phyloP scores from a whole-genome alignment of 1,140 invertebrate species.

The Drosophila parabipectinata region DNA sequence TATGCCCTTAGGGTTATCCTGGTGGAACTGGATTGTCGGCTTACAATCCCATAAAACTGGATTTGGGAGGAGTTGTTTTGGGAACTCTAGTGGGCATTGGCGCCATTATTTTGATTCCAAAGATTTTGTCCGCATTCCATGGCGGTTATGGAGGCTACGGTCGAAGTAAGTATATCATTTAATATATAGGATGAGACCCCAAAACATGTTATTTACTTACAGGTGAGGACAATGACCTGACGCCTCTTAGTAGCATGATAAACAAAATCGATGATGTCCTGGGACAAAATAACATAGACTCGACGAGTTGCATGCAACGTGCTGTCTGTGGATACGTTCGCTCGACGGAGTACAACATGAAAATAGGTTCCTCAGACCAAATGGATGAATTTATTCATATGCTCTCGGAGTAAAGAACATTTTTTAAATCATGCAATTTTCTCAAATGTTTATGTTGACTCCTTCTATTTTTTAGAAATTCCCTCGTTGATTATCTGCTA shows the following conservation, averaged over 20 bases:
- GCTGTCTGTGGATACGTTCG: constrained; percentile 91
- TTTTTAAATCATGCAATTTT: not conserved
- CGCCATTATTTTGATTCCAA: constrained; percentile 90
- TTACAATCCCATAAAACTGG: constrained; percentile 90
- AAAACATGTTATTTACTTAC: not conserved
- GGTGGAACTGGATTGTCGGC: constrained; percentile 85
- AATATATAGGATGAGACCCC: not conserved
- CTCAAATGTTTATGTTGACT: not conserved
- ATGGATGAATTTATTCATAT: constrained; percentile 88
- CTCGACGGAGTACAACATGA: constrained; percentile 87
- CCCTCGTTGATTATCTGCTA: constrained; percentile 88
- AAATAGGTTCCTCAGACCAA: constrained; percentile 86
- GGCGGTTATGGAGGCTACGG: constrained; percentile 88
- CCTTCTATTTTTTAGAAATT: constrained; percentile 85
- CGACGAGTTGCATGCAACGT: constrained; percentile 90
- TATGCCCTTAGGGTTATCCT: constrained; percentile 61
- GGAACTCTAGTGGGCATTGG: constrained; percentile 92
- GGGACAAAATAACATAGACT: constrained; percentile 90
- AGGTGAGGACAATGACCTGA: constrained; percentile 87
- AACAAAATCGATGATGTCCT: constrained; percentile 89
- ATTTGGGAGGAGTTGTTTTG: constrained; percentile 91
- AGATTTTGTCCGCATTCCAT: constrained; percentile 89
- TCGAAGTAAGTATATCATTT: constrained; percentile 86
- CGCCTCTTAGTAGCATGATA: constrained; percentile 87
- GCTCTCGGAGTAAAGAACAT: constrained; percentile 86